A percentile compares a stretch with the other conserved stretches of the same genome.
Evolutionary conservation across 2,797 vertebrate genomes (phyloP).

Genomic region (Hippoglossus hippoglossus): DNA sequence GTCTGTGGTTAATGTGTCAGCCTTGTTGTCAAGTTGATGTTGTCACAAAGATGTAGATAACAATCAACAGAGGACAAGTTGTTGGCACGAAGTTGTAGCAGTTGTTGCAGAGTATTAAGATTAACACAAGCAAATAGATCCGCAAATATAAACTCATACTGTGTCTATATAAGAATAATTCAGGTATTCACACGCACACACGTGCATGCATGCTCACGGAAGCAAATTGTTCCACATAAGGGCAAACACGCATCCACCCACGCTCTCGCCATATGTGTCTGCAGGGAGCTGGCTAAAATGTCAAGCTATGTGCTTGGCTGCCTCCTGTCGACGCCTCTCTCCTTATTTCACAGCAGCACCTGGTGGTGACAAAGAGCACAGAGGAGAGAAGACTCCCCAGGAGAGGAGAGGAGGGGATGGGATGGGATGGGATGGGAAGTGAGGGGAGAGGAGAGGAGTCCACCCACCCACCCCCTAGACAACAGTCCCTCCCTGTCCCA

Average conservation of each 20-base stretch:
- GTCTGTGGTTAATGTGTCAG: slow-evolving; percentile 48
- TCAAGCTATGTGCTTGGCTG: slow-evolving; percentile 81
- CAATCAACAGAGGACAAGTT: slow-evolving; percentile 33
- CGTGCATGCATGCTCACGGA: slow-evolving; percentile 39
- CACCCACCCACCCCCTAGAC: slow-evolving; percentile 26
- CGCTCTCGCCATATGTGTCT: slow-evolving; percentile 73
- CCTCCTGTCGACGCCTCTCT: slow-evolving; percentile 79
- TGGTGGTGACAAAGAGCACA: slow-evolving; percentile 85
- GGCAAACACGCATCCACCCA: slow-evolving; percentile 64
- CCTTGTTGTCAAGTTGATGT: slow-evolving; percentile 31
- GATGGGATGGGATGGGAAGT: slow-evolving; percentile 5
- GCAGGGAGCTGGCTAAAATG: slow-evolving; percentile 82
- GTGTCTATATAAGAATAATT: slow-evolving; percentile 36
- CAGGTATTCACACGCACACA: slow-evolving; percentile 50
- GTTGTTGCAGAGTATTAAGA: slow-evolving; percentile 18
- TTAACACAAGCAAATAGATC: slow-evolving; percentile 4
- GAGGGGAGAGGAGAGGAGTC: neutral
- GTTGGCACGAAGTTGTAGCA: neutral
- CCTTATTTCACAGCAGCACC: slow-evolving; percentile 90
- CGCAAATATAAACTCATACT: slow-evolving; percentile 5
- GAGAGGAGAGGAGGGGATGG: slow-evolving; percentile 29
- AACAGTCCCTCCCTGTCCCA: slow-evolving; percentile 57
- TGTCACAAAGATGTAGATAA: slow-evolving; percentile 44
- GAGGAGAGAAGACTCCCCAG: slow-evolving; percentile 58
- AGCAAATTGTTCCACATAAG: slow-evolving; percentile 61